Evolutionary conservation across 2,888 invertebrate genomes (phyloP).

Genomic region (Melinaea marsaeus): DNA sequence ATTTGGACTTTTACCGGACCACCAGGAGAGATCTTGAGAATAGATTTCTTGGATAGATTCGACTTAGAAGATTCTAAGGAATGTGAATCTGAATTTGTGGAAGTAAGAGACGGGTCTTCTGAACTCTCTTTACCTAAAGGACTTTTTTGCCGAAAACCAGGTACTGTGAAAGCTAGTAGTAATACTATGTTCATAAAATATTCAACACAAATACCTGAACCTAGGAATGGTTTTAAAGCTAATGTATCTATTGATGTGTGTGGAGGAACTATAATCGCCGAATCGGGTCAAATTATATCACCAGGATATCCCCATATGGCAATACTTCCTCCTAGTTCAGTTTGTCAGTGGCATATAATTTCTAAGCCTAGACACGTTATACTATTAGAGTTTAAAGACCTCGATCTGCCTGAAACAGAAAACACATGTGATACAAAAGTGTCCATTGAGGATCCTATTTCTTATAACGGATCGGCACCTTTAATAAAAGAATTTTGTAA

Average conservation of each 20-base stretch:
- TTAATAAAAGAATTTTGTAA: conserved; percentile 52
- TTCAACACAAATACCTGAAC: conserved; percentile 82
- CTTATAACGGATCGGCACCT: conserved; percentile 46
- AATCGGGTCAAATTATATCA: conserved; percentile 80
- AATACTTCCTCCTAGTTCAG: conserved; percentile 72
- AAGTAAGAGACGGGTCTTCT: conserved; percentile 90
- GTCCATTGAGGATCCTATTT: conserved; percentile 53
- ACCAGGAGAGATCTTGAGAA: conserved; percentile 83
- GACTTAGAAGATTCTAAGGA: conserved; percentile 73
- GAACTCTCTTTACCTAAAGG: conserved; percentile 81
- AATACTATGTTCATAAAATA: conserved; percentile 85
- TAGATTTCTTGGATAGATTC: conserved; percentile 87
- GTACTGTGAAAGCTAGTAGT: conserved; percentile 79
- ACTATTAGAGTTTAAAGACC: conserved; percentile 45
- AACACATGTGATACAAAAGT: conserved; percentile 55
- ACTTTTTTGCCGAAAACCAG: conserved; percentile 81
- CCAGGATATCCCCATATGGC: conserved; percentile 81
- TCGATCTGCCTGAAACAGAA: conserved; percentile 51
- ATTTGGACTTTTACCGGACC: conserved; percentile 87
- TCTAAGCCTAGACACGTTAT: conserved; percentile 51
- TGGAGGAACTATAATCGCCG: conserved; percentile 81
- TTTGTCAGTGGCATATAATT: conserved; percentile 86
- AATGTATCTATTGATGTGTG: conserved; percentile 79
- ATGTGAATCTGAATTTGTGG: conserved; percentile 81
- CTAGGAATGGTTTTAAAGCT: conserved; percentile 88